phyloP scores from a whole-genome alignment of 2,113 vertebrate species.

The Apodemus sylvaticus region DNA sequence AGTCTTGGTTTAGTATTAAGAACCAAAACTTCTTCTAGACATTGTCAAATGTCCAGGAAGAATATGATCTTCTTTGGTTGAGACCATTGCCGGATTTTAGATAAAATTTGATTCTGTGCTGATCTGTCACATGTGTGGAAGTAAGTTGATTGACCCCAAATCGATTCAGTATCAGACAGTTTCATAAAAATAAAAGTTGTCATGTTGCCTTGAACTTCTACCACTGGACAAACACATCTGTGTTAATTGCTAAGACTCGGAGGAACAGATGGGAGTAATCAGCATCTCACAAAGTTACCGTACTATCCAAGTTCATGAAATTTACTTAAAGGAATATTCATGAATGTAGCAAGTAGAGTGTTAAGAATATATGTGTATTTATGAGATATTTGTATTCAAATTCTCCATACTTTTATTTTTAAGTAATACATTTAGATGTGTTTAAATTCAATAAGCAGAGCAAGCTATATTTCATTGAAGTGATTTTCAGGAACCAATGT shows the following conservation, averaged over 20 bases:
- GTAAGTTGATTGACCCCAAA: background rate
- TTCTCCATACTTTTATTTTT: background rate
- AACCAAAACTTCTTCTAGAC: background rate
- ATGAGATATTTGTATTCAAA: conserved; percentile 22
- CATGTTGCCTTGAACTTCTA: background rate
- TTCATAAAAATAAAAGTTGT: conserved; percentile 28
- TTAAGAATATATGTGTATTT: background rate
- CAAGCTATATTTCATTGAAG: background rate
- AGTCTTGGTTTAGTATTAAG: background rate
- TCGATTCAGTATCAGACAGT: background rate
- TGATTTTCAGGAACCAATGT: conserved; percentile 3
- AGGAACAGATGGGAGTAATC: background rate
- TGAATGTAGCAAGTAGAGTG: background rate
- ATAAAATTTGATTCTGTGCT: conserved; percentile 34
- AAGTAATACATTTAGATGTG: background rate
- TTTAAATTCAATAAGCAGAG: background rate
- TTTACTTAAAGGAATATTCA: conserved; percentile 27
- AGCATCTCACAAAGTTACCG: background rate
- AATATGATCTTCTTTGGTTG: background rate
- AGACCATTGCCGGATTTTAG: background rate
- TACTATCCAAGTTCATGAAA: background rate
- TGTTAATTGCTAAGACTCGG: background rate
- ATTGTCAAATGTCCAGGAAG: background rate
- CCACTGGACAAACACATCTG: background rate
- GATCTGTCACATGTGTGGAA: background rate